phyloP scores from a whole-genome alignment of 2,113 vertebrate species.

The Saguinus midas region DNA sequence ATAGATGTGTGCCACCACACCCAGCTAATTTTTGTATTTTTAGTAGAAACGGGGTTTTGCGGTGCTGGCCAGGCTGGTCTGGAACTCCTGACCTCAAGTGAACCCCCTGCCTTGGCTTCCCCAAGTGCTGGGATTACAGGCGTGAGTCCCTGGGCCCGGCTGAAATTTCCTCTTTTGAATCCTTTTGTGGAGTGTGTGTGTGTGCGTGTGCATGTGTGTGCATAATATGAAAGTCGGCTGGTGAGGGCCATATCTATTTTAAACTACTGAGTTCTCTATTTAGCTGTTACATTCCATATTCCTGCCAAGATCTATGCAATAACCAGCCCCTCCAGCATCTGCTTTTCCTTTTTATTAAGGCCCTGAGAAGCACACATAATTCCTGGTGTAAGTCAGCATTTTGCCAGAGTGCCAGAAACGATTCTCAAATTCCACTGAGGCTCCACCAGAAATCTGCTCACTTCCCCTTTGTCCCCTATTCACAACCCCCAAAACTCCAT shows the following conservation, averaged over 20 bases:
- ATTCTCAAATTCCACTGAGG: constrained; percentile 50
- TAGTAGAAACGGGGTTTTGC: too few relatives aligned
- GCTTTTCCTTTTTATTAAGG: constrained; percentile 44
- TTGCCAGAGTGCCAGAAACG: constrained; percentile 13
- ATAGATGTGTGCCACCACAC: too few relatives aligned
- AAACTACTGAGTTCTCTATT: constrained; percentile 32
- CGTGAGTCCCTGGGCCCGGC: too few relatives aligned
- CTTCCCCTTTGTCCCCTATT: too few relatives aligned
- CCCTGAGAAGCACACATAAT: constrained; percentile 25
- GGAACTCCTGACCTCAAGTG: too few relatives aligned
- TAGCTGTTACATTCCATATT: constrained; percentile 35
- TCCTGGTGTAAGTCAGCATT: constrained; percentile 56
- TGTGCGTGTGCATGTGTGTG: neutral
- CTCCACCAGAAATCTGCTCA: constrained; percentile 60
- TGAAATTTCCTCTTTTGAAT: neutral
- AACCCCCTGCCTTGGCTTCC: too few relatives aligned
- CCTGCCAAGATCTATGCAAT: neutral
- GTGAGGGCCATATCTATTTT: constrained; percentile 26
- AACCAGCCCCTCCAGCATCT: constrained; percentile 35
- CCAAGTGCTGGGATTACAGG: too few relatives aligned
- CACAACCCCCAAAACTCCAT: rapidly evolving
- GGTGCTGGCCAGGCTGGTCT: too few relatives aligned
- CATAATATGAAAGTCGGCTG: neutral
- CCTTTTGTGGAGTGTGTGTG: neutral
- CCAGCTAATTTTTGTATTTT: too few relatives aligned